Base-by-base conservation (phyloP, 2,888 invertebrate genomes). In the Salticus scenicus region DNA sequence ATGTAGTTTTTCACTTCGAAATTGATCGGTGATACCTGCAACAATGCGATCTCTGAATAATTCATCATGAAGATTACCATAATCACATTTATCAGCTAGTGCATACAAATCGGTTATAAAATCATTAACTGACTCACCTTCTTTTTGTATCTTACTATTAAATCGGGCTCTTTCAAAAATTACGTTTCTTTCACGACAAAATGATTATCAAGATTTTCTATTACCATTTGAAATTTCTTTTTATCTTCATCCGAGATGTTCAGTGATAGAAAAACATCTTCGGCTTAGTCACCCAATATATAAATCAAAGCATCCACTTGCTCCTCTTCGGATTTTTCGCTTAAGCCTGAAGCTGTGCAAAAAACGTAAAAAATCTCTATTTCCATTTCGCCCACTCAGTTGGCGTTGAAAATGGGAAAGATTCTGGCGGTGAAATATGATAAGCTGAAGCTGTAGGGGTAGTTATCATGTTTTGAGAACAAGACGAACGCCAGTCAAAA, bases 31-130 rank as follows among this genome's bases (percentile, higher is more conserved):
- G 14, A 89, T 82, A 2, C 88, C 89, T 0, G 87, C 77, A 0
- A 89, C 88, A 8, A 89, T 85, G 12, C 87, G 30, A 33, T 89
- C 88, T 2, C 88, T 72, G 27, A 89, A 87, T 24, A 89, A 67
- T 30, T 88, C 84, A 30, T 88, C 88, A 17, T 69, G 70, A 5
- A 89, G 72, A 17, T 67, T 70, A 12, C 33, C 81, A 67, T 81
- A 88, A 0, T 78, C 84, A 41, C 89, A 89, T 42, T 85, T 42
- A 42, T 88, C 84, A 12, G 87, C 67, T 2, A 88, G 74, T 88
- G 37, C 4, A 37, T 37, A 78, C 14, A 88, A 71, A 8, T 51
- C 71, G 0, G 87, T 88, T 47, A 88, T 86, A 64, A 88, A 89
- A 2, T 87, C 80, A 20, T 88, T 86, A 0, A 88, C 73, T 2